Evolutionary conservation across 92 coral and sea anemone species (phyloP).

Genomic region (Paragorgia papillata): DNA sequence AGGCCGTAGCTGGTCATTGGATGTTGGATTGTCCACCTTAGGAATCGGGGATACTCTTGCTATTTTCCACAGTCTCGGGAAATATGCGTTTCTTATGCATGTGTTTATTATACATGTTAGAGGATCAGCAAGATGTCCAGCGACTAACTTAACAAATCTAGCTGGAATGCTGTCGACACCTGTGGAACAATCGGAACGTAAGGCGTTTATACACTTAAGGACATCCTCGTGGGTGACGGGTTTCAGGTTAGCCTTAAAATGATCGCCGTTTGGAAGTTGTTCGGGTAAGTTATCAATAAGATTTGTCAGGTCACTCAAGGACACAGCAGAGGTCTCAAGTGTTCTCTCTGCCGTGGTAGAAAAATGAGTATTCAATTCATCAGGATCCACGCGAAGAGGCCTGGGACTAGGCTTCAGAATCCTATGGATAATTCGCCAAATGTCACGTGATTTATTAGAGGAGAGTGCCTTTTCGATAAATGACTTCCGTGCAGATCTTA

Average conservation of each 20-base stretch:
- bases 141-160: conserved; percentile 23
- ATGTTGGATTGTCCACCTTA: conserved; percentile 16
- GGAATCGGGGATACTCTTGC: conserved; percentile 25
- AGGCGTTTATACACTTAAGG: conserved; percentile 17
- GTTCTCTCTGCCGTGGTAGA: conserved; percentile 56
- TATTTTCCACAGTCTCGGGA: conserved; percentile 7
- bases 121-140: neutral
- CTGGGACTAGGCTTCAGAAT: conserved; percentile 52
- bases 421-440: conserved; percentile 57
- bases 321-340: conserved; percentile 10
- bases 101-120: neutral
- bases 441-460: conserved; percentile 51
- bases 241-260: conserved; percentile 15
- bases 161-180: conserved; percentile 33
- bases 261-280: conserved; percentile 2
- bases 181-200: conserved; percentile 30
- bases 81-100: neutral
- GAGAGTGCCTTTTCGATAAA: conserved; percentile 58
- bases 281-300: conserved; percentile 37
- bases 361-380: conserved; percentile 48
- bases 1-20: conserved; percentile 17
- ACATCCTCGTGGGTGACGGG: conserved; percentile 35
- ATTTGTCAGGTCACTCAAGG: conserved; percentile 5
- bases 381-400: conserved; percentile 57
- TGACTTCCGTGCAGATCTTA: conserved; percentile 22